Base-by-base conservation (phyloP, 2,888 invertebrate species). In the Syrphus vitripennis region DNA sequence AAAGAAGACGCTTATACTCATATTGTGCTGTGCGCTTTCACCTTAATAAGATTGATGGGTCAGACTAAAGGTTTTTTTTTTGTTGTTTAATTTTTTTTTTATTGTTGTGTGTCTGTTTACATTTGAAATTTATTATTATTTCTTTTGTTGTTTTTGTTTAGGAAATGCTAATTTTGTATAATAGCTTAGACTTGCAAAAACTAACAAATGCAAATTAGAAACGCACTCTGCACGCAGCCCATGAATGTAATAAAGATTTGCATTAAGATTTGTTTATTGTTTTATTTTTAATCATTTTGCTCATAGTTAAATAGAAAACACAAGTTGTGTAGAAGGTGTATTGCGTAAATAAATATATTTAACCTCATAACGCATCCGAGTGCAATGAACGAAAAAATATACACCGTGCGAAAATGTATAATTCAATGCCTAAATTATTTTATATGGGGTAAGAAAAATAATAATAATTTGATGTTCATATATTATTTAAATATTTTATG, bases 331-430 rank as follows among this genome's bases (percentile, higher is more conserved):
- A n/a, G n/a, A n/a, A 61, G 1, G 24, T 45, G 4, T 29, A 9
- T 80, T 80, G 67, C 53, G 75, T 57, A 78, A 74, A 79, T 57
- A 71, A 79, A 78, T 71, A 67, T 76, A 10, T 16, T 84, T 84
- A 84, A 84, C 84, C 84, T 77, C 67, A 80, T 80, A 80, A 84
- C 84, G 80, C 80, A 76, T 16, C 37, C 63, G 67, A 80, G 80
- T 84, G 84, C 80, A 84, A 84, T 80, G 80, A 72, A 77, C 80
- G 75, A 65, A 42, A 10, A 61, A 24, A 65, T 59, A 77, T n/a
- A n/a, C n/a, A 67, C 50, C 80, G 61, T 29, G 80, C 75, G 59
- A 57, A 71, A 76, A 53, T 74, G 34, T 26, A 50, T 14, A 34
- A 57, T 34, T 40, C 21, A 48, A 72, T 59, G 21, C n/a, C n/a